Evolutionary conservation across 2,113 vertebrate genomes (phyloP).

Genomic region (Amphiprion ocellaris): DNA sequence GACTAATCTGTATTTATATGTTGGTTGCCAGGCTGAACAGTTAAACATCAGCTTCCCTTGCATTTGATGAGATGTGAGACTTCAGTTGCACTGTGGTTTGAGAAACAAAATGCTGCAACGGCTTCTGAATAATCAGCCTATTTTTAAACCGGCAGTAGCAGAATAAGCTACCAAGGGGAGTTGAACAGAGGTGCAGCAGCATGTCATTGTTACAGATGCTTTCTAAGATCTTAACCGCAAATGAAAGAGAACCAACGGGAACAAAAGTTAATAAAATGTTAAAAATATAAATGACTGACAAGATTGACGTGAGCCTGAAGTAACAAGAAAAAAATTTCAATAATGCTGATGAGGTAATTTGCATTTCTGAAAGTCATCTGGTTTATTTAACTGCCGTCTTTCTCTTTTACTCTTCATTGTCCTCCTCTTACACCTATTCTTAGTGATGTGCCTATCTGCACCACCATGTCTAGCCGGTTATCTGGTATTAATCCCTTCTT

Average conservation of each 20-base stretch:
- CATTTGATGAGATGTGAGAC: neutral
- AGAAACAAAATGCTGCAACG: neutral
- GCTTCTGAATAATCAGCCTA: constrained; percentile 44
- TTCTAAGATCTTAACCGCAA: neutral
- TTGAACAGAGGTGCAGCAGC: constrained; percentile 2
- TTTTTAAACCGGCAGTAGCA: constrained; percentile 40
- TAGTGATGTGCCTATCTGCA: constrained; percentile 10
- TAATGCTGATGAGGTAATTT: neutral
- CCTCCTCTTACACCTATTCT: constrained; percentile 1
- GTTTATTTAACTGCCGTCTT: neutral
- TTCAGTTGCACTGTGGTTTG: neutral
- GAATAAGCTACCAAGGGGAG: constrained; percentile 3
- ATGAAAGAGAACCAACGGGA: neutral
- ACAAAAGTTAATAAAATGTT: neutral
- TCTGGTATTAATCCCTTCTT: constrained; percentile 35
- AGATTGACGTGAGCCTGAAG: neutral
- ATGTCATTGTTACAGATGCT: neutral
- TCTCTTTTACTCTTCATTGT: constrained; percentile 5
- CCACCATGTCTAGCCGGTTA: constrained; percentile 20
- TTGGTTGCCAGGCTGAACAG: constrained; percentile 9
- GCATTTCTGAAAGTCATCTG: constrained; percentile 25
- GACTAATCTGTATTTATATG: constrained; percentile 31
- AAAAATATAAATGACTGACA: constrained; percentile 27
- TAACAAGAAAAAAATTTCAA: neutral
- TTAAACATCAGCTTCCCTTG: constrained; percentile 9